Evolutionary conservation across 2,888 invertebrate species (phyloP).

Genomic region (Syrphus vitripennis): DNA sequence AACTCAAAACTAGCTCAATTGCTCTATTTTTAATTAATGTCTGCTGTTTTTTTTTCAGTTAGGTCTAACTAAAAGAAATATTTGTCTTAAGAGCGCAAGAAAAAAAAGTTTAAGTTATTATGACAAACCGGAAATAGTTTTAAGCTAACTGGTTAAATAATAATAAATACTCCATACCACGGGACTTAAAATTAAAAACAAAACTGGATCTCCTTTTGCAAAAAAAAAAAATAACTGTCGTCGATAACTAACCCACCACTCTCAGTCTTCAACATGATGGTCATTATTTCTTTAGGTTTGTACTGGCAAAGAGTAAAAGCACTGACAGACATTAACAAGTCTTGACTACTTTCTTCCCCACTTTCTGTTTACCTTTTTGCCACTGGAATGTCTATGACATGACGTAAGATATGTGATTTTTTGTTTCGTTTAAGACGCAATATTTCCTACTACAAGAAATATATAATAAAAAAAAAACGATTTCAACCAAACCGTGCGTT

Average conservation of each 20-base stretch:
- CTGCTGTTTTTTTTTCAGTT: not conserved
- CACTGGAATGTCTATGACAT: not conserved
- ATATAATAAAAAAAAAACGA: not conserved
- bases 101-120: not conserved
- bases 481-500: not conserved
- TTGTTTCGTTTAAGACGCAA: not conserved
- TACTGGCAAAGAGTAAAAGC: constrained; percentile 31
- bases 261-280: not conserved
- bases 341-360: constrained; percentile 48
- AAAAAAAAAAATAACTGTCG: too few relatives aligned
- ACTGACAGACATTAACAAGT: constrained; percentile 20
- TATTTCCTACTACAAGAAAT: not conserved
- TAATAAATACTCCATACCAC: not conserved
- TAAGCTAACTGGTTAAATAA: constrained; percentile 32
- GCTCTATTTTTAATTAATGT: not conserved
- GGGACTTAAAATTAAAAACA: not conserved
- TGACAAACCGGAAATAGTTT: constrained; percentile 22
- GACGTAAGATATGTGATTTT: constrained; percentile 36
- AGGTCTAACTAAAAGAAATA: not conserved
- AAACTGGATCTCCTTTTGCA: constrained; percentile 11
- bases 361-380: not conserved
- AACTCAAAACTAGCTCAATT: too few relatives aligned
- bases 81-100: not conserved
- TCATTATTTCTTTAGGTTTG: not conserved
- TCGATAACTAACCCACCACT: constrained; percentile 11